phyloP scores from a whole-genome alignment of 2,113 vertebrate species.

The Pleuronectes platessa region DNA sequence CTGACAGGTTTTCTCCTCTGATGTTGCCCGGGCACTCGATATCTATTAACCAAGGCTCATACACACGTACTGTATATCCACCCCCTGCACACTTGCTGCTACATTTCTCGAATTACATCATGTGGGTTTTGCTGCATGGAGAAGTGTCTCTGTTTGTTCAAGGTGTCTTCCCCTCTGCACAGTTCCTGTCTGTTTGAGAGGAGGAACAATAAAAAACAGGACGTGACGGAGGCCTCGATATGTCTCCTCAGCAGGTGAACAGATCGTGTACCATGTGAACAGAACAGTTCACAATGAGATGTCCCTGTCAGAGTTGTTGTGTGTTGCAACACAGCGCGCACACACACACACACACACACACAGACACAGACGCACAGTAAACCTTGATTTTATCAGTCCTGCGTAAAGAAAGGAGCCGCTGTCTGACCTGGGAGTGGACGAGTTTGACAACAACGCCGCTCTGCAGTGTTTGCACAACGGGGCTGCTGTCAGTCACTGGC shows the following conservation, averaged over 20 bases:
- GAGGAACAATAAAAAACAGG: not conserved
- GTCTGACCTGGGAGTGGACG: conserved; percentile 22
- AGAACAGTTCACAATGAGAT: not conserved
- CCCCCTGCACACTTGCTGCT: not conserved
- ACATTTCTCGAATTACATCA: not conserved
- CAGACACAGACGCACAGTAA: not conserved
- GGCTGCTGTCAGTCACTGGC: too few species aligned
- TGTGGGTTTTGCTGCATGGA: not conserved
- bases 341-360: too few species aligned
- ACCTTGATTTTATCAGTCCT: conserved; percentile 2
- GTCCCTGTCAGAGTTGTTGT: conserved; percentile 2
- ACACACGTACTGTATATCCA: not conserved
- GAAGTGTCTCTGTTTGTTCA: conserved; percentile 40
- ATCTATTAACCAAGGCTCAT: too few species aligned
- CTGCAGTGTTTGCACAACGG: too few species aligned
- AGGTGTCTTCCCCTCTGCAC: conserved; percentile 2
- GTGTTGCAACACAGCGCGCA: not conserved
- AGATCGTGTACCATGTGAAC: not conserved
- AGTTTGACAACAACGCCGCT: conserved; percentile 23
- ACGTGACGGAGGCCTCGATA: conserved; percentile 9
- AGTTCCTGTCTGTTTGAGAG: not conserved
- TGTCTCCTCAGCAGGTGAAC: not conserved
- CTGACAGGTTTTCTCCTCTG: too few species aligned
- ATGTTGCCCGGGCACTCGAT: too few species aligned
- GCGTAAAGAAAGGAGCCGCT: not conserved